Evolutionary conservation across 2,888 invertebrate species (phyloP).

Genomic region (Corbicula japonica): DNA sequence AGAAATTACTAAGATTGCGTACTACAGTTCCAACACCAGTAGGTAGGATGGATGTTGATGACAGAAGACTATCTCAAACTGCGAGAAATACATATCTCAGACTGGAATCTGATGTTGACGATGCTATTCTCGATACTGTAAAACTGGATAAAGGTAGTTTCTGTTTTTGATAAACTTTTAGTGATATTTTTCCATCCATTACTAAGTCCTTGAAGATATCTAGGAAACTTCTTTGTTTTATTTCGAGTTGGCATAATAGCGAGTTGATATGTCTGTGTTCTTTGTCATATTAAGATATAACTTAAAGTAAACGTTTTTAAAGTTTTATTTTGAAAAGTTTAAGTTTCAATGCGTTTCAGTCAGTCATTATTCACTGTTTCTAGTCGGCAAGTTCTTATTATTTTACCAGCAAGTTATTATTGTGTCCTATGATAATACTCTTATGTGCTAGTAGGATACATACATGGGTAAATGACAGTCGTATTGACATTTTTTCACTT

Average conservation of each 20-base stretch:
- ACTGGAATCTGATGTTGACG: conserved; percentile 1
- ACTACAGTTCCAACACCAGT: no score
- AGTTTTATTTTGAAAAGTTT: not conserved
- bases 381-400: no score
- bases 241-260: no score
- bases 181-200: not conserved
- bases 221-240: not conserved
- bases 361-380: no score
- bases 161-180: not conserved
- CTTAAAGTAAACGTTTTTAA: not conserved
- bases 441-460: no score
- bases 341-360: no score
- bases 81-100: not conserved
- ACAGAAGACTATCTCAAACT: not conserved
- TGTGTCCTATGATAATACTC: no score
- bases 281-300: not conserved
- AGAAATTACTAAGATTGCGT: no score
- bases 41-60: conserved; percentile 7
- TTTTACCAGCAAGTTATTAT: no score
- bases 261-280: not conserved
- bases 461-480: no score
- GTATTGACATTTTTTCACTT: no score
- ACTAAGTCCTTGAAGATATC: not conserved
- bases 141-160: not conserved
- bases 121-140: not conserved